phyloP scores from a whole-genome alignment of 2,797 vertebrate species.

The Sebastiscus tertius region DNA sequence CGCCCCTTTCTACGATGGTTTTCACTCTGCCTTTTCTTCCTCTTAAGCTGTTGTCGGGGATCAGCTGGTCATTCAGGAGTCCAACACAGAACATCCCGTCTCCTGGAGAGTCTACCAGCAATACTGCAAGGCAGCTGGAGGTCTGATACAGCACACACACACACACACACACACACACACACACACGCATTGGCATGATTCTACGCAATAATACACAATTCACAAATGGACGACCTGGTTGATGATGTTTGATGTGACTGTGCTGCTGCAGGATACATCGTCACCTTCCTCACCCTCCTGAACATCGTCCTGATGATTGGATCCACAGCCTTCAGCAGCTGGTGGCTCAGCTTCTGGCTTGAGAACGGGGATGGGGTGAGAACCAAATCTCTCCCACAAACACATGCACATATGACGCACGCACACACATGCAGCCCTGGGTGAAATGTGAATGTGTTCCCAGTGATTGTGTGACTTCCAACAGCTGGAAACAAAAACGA shows the following conservation, averaged over 20 bases:
- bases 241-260: neutral
- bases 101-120: conserved; percentile 81
- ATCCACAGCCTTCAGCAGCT: conserved; percentile 81
- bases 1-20: neutral
- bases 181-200: neutral
- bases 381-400: neutral
- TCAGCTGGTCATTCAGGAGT: conserved; percentile 78
- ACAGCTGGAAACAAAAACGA: neutral
- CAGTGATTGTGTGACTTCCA: neutral
- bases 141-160: conserved; percentile 55
- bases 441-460: neutral
- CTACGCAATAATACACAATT: neutral
- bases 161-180: conserved; percentile 15
- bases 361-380: conserved; percentile 81
- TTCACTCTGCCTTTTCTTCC: conserved; percentile 4
- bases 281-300: conserved; percentile 60
- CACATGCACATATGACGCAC: neutral
- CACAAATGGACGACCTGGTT: neutral
- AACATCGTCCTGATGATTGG: conserved; percentile 79
- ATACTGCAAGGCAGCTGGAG: conserved; percentile 87
- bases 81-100: conserved; percentile 70
- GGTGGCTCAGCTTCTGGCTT: conserved; percentile 88
- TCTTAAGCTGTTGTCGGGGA: conserved; percentile 35
- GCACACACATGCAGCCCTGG: neutral
- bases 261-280: conserved; percentile 78